Evolutionary conservation across 2,888 invertebrate species (phyloP).

Genomic region (Spodoptera exigua): DNA sequence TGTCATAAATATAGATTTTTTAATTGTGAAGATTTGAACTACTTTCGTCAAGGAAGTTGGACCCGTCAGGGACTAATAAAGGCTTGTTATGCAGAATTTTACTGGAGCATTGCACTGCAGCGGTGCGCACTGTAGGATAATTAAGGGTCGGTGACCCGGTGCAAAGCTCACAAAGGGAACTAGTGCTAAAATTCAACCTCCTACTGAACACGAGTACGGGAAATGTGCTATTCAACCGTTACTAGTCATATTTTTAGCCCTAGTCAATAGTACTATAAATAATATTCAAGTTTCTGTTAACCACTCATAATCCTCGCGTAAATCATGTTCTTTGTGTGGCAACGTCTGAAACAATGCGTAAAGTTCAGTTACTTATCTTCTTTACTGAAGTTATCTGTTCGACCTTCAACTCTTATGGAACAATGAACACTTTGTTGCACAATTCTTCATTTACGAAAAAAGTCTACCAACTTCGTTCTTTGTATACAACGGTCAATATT

Average conservation of each 20-base stretch:
- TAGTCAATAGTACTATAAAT: slow-evolving; percentile 44
- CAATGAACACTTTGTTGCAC: slow-evolving; percentile 61
- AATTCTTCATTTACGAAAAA: slow-evolving; percentile 34
- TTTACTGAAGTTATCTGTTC: slow-evolving; percentile 59
- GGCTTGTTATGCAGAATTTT: slow-evolving; percentile 87
- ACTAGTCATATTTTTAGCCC: slow-evolving; percentile 47
- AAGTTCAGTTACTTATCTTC: slow-evolving; percentile 45
- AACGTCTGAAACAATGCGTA: slow-evolving; percentile 35
- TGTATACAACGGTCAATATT: too few species aligned
- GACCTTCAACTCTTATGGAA: slow-evolving; percentile 62
- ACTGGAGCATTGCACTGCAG: slow-evolving; percentile 87
- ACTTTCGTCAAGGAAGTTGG: slow-evolving; percentile 67
- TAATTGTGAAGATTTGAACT: slow-evolving; percentile 64
- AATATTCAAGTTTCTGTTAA: slow-evolving; percentile 36
- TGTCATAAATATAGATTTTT: slow-evolving; percentile 50
- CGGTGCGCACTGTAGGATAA: slow-evolving; percentile 80
- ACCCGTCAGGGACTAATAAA: slow-evolving; percentile 81
- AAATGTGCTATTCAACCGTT: slow-evolving; percentile 63
- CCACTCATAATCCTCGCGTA: slow-evolving; percentile 31
- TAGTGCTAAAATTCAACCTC: slow-evolving; percentile 77
- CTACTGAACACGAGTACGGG: slow-evolving; percentile 64
- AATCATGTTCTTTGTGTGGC: slow-evolving; percentile 36
- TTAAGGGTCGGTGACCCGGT: slow-evolving; percentile 83
- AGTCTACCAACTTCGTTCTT: slow-evolving; percentile 33
- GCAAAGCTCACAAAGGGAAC: slow-evolving; percentile 76